Base-by-base conservation (phyloP, 2,797 vertebrate species). In the Trachops cirrhosus region DNA sequence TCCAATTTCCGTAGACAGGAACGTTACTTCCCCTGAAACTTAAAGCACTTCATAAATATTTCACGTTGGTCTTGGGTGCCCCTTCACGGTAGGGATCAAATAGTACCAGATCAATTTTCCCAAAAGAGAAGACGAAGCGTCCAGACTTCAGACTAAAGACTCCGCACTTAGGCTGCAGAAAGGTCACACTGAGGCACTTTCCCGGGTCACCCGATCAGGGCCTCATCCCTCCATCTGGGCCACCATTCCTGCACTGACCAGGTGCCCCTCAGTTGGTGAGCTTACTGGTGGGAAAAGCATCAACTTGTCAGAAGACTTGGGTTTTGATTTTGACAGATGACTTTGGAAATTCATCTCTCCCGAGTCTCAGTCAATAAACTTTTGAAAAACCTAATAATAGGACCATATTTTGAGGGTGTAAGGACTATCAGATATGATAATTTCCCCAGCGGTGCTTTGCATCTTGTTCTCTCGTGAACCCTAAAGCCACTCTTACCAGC, bases 21-120 rank as follows among this genome's bases (percentile, higher is more conserved):
- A 73, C 22, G 3, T 34, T 21, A 26, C 94, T 80, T 57, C 74
- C 71, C 22, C n/a, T 77, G 95, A 93, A 89, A 97, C 90, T 39
- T 68, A 88, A 59, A 92, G 90, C 82, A 24, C 82, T 79, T 90
- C 57, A 37, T 94, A 14, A 77, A 94, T 90, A 85, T 86, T 92
- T 95, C 54, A 84, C 26, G 88, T 44, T 80, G 87, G 89, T 77
- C 92, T 73, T 86, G 59, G 94, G 70, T n/a, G 44, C 29, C 46
- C 39, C 29, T 37, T 39, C 78, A 14, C 4, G 15, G 50, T 1
- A 86, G 64, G 68, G 80, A 95, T 91, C 93, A 44, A 44, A 87
- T 86, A 39, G 39, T 77, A 32, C 64, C 77, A 29, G 93, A 75
- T 85, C 89, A 21, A 2, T 37, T 96, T 95, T 95, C 94, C 64